Base-by-base conservation (phyloP, 2,888 invertebrate species). In the Gortyna flavago region DNA sequence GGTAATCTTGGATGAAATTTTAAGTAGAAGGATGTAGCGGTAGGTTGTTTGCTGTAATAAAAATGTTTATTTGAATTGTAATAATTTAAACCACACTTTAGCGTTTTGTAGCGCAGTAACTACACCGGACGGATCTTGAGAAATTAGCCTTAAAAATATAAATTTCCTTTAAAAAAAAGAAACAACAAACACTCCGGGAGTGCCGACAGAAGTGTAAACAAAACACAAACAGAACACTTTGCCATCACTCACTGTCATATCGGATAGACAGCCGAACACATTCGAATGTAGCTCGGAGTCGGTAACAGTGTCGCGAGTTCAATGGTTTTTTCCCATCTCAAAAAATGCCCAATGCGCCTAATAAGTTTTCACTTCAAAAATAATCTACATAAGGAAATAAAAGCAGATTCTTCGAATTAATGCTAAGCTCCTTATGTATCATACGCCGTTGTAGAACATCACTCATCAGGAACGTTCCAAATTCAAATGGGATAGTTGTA, bases 401-500 rank as follows among this genome's bases (percentile, higher is more conserved):
- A 35, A 59, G 6, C 16, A 16, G 16, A 21, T 72, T 62, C 62
- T n/a, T 32, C 38, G 51, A 74, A 74, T 66, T 5, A 62, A 18
- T 18, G 18, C 18, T 51, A n/a, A 61, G 32, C 48, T 4, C 48
- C 16, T 38, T 75, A 75, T 29, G 65, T 69, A 65, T 59, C 72
- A 85, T 85, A 78, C 74, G 61, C 72, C 72, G 80, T 83, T 72
- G 79, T 81, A 80, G 80, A 84, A 70, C 79, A 83, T 85, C 88
- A 85, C 77, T 88, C 85, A 87, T 86, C 89, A 81, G 81, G 72
- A 81, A 85, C 80, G 86, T 88, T 85, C 78, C 84, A 75, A 85
- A 88, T 89, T 87, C 83, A 80, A 88, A 89, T 86, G 66, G 87
- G 89, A 88, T 89, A 79, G 82, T 86, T 86, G 83, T 86, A 67